phyloP scores from a whole-genome alignment of 1,140 invertebrate species.

The Caenorhabditis elegans region WBcel235 BX284602.5:8569001-8569500 shows the following conservation, averaged over 20 bases:
- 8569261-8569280: conserved; percentile 21
- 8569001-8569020: conserved; percentile 8
- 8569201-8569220: conserved; percentile 23
- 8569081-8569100: not conserved
- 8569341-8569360: not conserved
- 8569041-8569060: conserved; percentile 5
- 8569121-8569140: not conserved
- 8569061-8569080: not conserved
- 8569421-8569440: not conserved
- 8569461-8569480: too few species aligned
- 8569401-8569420: not conserved
- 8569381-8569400: not conserved
- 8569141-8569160: not conserved
- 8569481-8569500: conserved; percentile 9
- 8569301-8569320: too few species aligned
- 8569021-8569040: not conserved
- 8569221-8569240: conserved; percentile 13
- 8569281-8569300: too few species aligned
- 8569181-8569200: conserved; percentile 13
- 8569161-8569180: conserved; percentile 22
- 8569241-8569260: not conserved
- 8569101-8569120: not conserved
- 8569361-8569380: not conserved
- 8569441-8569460: not conserved
- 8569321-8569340: too few species aligned